These are phyloP conservation scores for Acomys russatus DNA, from an alignment of 2,797 vertebrate genomes.

Conservation along the genomic window DNA sequence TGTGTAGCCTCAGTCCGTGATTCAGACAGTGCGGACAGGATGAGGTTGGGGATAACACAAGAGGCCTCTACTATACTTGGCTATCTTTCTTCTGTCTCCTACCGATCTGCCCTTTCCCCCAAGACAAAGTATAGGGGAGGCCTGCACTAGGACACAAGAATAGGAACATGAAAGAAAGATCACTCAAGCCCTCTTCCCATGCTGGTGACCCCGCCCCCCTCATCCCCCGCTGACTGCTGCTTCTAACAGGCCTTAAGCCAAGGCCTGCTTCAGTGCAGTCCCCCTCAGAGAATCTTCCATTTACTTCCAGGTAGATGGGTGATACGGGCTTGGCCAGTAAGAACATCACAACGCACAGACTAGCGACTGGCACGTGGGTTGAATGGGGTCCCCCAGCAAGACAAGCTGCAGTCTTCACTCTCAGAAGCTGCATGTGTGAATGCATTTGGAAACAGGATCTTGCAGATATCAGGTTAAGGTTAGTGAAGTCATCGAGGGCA, in stretches of 20 bases:
- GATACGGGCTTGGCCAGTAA: neutral
- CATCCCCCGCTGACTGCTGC: too few relatives aligned
- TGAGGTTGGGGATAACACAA: neutral
- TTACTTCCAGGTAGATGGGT: fast-evolving
- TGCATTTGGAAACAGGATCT: neutral
- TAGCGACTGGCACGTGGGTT: neutral
- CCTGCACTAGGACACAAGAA: neutral
- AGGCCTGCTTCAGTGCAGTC: fast-evolving
- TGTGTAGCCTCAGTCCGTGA: neutral
- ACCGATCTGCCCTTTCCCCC: fast-evolving
- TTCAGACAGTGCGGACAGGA: fast-evolving
- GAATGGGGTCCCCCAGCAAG: neutral
- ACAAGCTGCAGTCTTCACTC: neutral
- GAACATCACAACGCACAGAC: neutral
- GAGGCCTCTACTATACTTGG: neutral
- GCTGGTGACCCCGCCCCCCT: neutral
- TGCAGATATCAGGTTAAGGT: neutral
- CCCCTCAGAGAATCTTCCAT: neutral
- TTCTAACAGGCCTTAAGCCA: too few relatives aligned
- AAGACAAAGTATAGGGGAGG: neutral
- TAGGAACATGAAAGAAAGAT: fast-evolving
- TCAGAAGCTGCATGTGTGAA: neutral
- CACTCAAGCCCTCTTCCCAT: neutral
- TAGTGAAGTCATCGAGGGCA: neutral
- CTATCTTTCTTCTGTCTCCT: neutral